Base-by-base conservation (phyloP, 2,797 vertebrate genomes). In the Gymnocypris eckloni region DNA sequence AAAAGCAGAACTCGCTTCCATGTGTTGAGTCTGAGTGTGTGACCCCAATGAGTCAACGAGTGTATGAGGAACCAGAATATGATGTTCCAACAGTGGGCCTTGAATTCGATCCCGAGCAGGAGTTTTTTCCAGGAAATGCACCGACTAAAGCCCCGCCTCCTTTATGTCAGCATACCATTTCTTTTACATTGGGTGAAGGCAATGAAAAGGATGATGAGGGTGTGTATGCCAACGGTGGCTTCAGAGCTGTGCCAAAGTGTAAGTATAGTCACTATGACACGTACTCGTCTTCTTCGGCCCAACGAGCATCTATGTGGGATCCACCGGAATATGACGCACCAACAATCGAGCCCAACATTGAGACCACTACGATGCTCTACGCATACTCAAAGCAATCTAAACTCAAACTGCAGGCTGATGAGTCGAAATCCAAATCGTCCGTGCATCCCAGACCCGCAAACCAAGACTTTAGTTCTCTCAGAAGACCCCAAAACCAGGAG, bases 61-160 rank as follows among this genome's bases (percentile, higher is more conserved):
- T 94, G 85, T 99, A 98, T 0, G 98, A 99, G 91, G 98, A 99
- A 83, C 98, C 98, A 0, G 97, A 98, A 85, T 99, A 99, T 64
- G 98, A 99, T 88, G 92, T 98, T 59, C 98, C 98, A 1, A 95
- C 98, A 16, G 93, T 97, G 28, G 97, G 97, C 66, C 22, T 75
- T 45, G 87, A 88, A 28, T 69, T 81, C 45, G 84, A 86, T n/a
- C 96, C 95, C 4, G 98, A 99, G 78, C 94, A 93, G 0, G 97
- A 98, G 89, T 95, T 95, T 76, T 64, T 88, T 48, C 48, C 81
- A 80, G 0, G 97, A 97, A 89, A 91, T 91, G 22, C 77, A 9
- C 67, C 82, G 9, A 67, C 16, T 12, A 95, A 94, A 82, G 92
- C 94, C 0, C 97, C 96, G 0, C 94, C 96, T 0, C 93, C 94